Percentiles rank a stretch among this genome's conserved stretches.
Conservation (phyloP, 2,888 invertebrate genomes). For the Autographa pulchrina region DNA sequence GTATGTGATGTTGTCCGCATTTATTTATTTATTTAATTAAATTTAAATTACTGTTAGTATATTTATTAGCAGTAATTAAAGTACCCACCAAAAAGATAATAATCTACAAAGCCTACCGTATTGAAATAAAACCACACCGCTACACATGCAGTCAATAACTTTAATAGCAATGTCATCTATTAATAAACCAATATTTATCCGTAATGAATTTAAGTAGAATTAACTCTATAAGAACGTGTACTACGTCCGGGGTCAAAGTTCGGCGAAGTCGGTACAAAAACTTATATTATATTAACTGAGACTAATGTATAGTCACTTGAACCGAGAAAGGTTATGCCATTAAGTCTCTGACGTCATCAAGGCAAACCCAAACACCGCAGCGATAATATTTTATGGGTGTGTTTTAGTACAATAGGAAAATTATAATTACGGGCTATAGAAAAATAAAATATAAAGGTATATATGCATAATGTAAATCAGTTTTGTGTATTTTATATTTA, state of each 20-base stretch:
- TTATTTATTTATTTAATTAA: background rate
- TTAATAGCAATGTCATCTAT: background rate
- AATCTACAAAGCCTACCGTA: background rate
- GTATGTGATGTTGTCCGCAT: too few species aligned
- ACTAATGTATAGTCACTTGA: background rate
- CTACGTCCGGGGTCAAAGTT: constrained; percentile 45
- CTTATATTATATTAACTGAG: constrained; percentile 3
- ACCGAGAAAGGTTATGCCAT: background rate
- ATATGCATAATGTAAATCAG: too few species aligned
- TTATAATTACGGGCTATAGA: background rate
- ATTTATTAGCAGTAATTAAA: background rate
- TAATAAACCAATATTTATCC: background rate
- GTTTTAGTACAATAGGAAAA: constrained; percentile 2
- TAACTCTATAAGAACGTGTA: constrained; percentile 8
- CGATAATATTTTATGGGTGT: constrained; percentile 22
- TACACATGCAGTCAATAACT: background rate
- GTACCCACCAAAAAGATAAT: background rate
- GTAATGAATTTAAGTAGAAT: background rate
- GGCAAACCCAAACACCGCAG: background rate
- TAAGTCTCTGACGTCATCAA: constrained; percentile 20
- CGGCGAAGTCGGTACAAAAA: constrained; percentile 14
- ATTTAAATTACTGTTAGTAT: background rate
- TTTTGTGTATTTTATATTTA: background rate
- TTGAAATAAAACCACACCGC: background rate
- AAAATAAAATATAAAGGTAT: background rate